phyloP scores from a whole-genome alignment of 2,888 invertebrate genomes.

The Carcina quercana region DNA sequence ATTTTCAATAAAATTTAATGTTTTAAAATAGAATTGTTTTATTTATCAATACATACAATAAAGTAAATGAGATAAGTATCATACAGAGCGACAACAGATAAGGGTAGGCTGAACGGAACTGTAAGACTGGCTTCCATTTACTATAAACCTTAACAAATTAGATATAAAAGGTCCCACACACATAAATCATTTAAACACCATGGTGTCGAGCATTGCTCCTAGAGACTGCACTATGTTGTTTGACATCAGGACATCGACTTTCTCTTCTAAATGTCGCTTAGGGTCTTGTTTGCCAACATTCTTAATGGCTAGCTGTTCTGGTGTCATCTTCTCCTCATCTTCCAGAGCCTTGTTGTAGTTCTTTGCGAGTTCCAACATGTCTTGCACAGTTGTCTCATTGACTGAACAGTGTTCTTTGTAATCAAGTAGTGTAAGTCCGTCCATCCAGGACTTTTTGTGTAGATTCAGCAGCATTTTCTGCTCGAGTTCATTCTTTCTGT shows the following conservation, averaged over 20 bases:
- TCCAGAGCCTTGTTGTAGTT: slow-evolving; percentile 98
- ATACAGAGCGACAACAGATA: slow-evolving; percentile 35
- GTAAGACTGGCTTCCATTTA: slow-evolving; percentile 43
- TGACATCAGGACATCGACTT: slow-evolving; percentile 97
- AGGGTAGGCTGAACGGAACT: slow-evolving; percentile 21
- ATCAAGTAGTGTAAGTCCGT: slow-evolving; percentile 92
- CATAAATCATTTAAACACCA: slow-evolving; percentile 67
- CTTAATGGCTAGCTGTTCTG: slow-evolving; percentile 98
- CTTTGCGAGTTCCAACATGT: slow-evolving; percentile 98
- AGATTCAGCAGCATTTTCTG: slow-evolving; percentile 99
- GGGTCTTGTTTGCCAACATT: slow-evolving; percentile 99
- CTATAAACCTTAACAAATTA: slow-evolving; percentile 40
- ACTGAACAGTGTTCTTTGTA: slow-evolving; percentile 94
- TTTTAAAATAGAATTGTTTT: slow-evolving; percentile 36
- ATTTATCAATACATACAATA: slow-evolving; percentile 46
- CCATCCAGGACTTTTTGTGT: slow-evolving; percentile 99
- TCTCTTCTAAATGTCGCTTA: slow-evolving; percentile 99
- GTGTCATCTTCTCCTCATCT: slow-evolving; percentile 99
- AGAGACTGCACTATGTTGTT: slow-evolving; percentile 98
- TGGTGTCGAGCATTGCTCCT: slow-evolving; percentile 94
- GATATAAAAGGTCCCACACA: slow-evolving; percentile 30
- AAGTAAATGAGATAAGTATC: slow-evolving; percentile 38
- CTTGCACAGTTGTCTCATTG: slow-evolving; percentile 95
- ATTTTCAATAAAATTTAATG: slow-evolving; percentile 36
- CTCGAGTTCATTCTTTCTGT: slow-evolving; percentile 98